A percentile compares a stretch with the other conserved stretches of the same genome.
Conservation (phyloP, 2,888 invertebrate species). For the Strigamia maritima region DNA sequence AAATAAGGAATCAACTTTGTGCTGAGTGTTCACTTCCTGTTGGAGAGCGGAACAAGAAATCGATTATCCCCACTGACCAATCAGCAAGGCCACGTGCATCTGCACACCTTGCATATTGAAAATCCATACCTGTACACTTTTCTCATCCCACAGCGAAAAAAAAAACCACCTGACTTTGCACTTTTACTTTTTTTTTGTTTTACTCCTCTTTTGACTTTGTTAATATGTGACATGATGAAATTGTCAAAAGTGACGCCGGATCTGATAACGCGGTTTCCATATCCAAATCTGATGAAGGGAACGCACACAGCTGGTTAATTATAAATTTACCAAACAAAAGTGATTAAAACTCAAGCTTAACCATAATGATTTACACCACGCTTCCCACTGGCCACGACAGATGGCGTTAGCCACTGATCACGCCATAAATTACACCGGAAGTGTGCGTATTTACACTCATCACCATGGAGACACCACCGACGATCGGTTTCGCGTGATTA, state of each 20-base stretch:
- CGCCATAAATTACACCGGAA: slow-evolving; percentile 30
- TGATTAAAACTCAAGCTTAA: slow-evolving; percentile 26
- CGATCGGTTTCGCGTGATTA: slow-evolving; percentile 21
- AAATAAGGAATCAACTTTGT: slow-evolving; percentile 13
- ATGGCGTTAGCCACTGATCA: slow-evolving; percentile 34
- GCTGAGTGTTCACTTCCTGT: slow-evolving; percentile 32
- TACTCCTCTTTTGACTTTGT: background rate
- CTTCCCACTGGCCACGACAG: slow-evolving; percentile 26
- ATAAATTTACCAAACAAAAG: slow-evolving; percentile 31
- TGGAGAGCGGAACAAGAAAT: slow-evolving; percentile 22
- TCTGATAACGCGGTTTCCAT: slow-evolving; percentile 26
- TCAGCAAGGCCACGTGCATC: slow-evolving; percentile 11
- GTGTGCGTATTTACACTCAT: slow-evolving; percentile 10
- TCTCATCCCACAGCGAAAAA: background rate
- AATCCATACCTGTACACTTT: slow-evolving; percentile 9
- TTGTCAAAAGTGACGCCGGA: background rate
- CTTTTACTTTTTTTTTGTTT: background rate
- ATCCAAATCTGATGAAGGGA: slow-evolving; percentile 25
- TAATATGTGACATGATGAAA: background rate
- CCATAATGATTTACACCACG: slow-evolving; percentile 28
- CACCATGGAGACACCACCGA: slow-evolving; percentile 22
- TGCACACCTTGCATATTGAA: slow-evolving; percentile 25
- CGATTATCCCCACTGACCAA: slow-evolving; percentile 11
- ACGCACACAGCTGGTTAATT: slow-evolving; percentile 30
- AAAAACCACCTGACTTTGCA: slow-evolving; percentile 6